Base-by-base conservation (phyloP, 2,113 vertebrate genomes). In the Bujurquina vittata region DNA sequence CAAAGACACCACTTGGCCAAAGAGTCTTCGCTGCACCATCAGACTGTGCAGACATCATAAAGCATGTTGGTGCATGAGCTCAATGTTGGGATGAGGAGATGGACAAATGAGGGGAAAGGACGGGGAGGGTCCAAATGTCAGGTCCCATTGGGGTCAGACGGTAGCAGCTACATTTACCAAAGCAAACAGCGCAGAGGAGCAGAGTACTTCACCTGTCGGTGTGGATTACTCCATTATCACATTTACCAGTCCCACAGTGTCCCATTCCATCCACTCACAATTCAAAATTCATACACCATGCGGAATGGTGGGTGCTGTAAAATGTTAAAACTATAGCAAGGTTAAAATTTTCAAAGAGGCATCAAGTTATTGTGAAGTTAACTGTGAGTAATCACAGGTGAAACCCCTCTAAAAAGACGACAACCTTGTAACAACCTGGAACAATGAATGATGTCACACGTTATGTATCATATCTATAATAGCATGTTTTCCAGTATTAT, bases 91-190 rank as follows among this genome's bases (percentile, higher is more conserved):
- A 83, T 58, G 35, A 80, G 63, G 35, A 86, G 77, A 54, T 5
- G 63, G 55, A 75, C 75, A 78, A 54, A 40, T n/a, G 67, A 84
- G 49, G 81, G 46, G 72, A 81, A 58, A 69, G 83, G 74, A 88
- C 84, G 65, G 81, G 63, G 90, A 78, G 81, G 84, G 87, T 87
- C 87, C 80, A 84, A 72, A 87, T 95, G 93, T 94, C 94, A 94
- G 43, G 84, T 94, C 93, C 91, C 92, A 94, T 94, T 94, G 93
- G 90, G 94, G 92, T 94, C 93, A 94, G 81, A 77, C 7, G 22
- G 93, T 74, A 78, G 90, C 31, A 40, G 79, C 81, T 90, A 91
- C 93, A 89, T 89, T 93, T 92, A 95, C 90, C 92, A 93, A 89
- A 91, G 90, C 89, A 91, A 92, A 93, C 94, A 90, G 90, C 88